These are phyloP conservation scores for Polydrusus cervinus DNA, from an alignment of 2,888 invertebrate genomes.

Conservation along the genomic window DNA sequence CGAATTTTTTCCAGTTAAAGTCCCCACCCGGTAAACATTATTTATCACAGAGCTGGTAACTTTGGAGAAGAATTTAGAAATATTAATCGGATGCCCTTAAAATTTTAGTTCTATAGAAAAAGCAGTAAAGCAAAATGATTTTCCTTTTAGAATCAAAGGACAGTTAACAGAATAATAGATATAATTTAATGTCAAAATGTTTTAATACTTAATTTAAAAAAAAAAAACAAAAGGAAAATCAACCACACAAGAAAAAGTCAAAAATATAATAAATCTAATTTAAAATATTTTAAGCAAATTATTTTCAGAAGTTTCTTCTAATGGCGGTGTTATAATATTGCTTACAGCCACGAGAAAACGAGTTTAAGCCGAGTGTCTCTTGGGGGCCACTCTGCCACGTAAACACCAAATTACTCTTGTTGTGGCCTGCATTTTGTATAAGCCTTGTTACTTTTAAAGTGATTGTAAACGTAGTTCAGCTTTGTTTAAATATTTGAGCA, in stretches of 20 bases:
- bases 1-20: too few relatives aligned
- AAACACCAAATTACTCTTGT: slow-evolving; percentile 23
- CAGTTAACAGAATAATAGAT: too few relatives aligned
- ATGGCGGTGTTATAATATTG: slow-evolving; percentile 9
- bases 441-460: not conserved
- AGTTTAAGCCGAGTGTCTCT: slow-evolving; percentile 12
- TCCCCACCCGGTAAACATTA: too few relatives aligned
- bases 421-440: slow-evolving; percentile 10
- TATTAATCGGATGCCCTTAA: too few relatives aligned
- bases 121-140: too few relatives aligned
- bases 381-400: not conserved
- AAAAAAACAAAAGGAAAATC: too few relatives aligned
- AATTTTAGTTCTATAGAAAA: too few relatives aligned
- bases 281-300: not conserved
- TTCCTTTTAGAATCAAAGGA: too few relatives aligned
- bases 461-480: not conserved
- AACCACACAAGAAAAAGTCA: not conserved
- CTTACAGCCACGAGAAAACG: slow-evolving; percentile 14
- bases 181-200: too few relatives aligned
- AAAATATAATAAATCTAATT: not conserved
- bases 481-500: not conserved
- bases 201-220: too few relatives aligned
- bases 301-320: not conserved
- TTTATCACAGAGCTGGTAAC: too few relatives aligned
- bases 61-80: too few relatives aligned